Base-by-base conservation (phyloP, 2,797 vertebrate species). In the Sylvilagus floridanus region DNA sequence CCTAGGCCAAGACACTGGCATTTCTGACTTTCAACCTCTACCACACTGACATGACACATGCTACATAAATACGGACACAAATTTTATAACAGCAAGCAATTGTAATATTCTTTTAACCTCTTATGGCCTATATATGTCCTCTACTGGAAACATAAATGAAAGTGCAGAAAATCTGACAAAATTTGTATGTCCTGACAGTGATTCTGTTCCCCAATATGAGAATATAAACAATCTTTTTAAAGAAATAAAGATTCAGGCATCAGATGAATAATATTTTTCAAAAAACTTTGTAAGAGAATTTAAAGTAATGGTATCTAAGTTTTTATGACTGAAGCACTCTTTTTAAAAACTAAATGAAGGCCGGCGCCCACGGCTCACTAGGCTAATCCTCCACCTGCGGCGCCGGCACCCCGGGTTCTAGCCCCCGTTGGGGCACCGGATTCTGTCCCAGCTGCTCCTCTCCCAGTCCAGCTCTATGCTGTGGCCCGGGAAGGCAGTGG, bases 231-330 rank as follows among this genome's bases (percentile, higher is more conserved):
- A 60, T 17, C 12, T 72, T 81, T 72, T 87, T 28, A 54, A 87
- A 96, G 63, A 92, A 90, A 81, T 81, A 72, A 95, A 93, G 93
- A 76, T 72, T 84, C 60, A 72, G 14, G 68, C 10, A 88, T 92
- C 5, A 90, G 9, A 35, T 62, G 62, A 91, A 60, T 79, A 84
- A 37, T 28, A 37, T 37, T 77, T 93, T 92, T 78, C 12, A 86
- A 91, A 88, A 86, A 77, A 42, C 52, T 85, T n/a, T 77, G n/a
- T 37, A 71, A 22, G 4, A 68, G 28, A 78, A 7, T 91, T 28
- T 91, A 75, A 79, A 26, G 69, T 63, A 76, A 9, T 52, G 7
- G 32, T 65, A 76, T 24, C 35, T 35, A 86, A 30, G 21, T 35
- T 75, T 91, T 78, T 75, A 28, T 94, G 9, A 92, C 21, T 75